Base-by-base conservation (phyloP, 1,140 invertebrate genomes). In the Acromyrmex charruanus region DNA sequence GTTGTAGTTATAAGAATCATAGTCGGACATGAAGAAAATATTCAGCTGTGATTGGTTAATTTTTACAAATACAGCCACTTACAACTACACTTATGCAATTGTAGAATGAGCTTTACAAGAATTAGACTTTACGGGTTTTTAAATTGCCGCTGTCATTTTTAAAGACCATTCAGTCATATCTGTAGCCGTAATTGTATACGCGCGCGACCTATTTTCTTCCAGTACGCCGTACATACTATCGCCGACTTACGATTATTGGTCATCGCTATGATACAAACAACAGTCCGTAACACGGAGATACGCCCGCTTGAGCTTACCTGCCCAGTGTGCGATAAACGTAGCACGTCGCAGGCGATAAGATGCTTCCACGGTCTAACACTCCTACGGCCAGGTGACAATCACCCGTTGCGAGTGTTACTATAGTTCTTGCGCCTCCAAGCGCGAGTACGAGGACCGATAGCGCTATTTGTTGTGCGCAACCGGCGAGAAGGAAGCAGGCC, bases 381-480 rank as follows among this genome's bases (percentile, higher is more conserved):
- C 39, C 35, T 59, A 66, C 69, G 12, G 12, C 31, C 86, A 85
- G 69, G 65, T 71, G 63, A 71, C 35, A 84, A 75, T 84, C 80
- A 74, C 25, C 31, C 68, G 35, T 72, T 25, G 63, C 59, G 55
- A 9, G 7, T 61, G 39, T 25, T 25, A 21, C n/a, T 9, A 3
- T 74, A 49, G 53, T 71, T 49, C 66, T 84, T 84, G 28, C 80
- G 55, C 21, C 39, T 61, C 35, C 58, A 35, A 44, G 10, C 16
- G 25, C 59, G 51, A 84, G 68, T 71, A 77, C 65, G 69, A 65
- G 44, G 63, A 82, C 58, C 68, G 88, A 89, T 89, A 88, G 59
- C 39, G 35, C 16, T 80, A 75, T 89, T 84, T 87, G 82, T 39
- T 51, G 28, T 59, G 66, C 31, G 49, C n/a, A 18, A 63, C 21